phyloP scores from a whole-genome alignment of 2,888 invertebrate species.

The Melitaea athalia region DNA sequence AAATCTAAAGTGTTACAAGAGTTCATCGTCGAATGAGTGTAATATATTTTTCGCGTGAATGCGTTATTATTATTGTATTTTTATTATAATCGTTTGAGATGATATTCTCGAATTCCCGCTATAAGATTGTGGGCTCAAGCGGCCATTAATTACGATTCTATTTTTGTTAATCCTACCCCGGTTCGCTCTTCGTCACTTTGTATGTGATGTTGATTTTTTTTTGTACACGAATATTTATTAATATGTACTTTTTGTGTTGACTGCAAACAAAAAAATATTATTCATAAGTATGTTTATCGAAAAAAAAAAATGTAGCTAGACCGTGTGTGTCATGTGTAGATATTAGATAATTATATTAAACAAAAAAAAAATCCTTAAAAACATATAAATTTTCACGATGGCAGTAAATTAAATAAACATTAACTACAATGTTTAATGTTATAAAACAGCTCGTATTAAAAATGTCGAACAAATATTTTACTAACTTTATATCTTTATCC shows the following conservation, averaged over 20 bases:
- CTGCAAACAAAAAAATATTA: constrained; percentile 16
- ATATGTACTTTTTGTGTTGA: constrained; percentile 1
- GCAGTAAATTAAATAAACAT: too few species aligned
- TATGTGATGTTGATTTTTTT: constrained; percentile 39
- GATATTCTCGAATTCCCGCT: constrained; percentile 27
- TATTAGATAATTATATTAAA: too few species aligned
- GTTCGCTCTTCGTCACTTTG: constrained; percentile 64
- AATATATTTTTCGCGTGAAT: background rate
- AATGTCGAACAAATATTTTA: too few species aligned
- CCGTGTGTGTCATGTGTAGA: too few species aligned
- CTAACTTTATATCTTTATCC: too few species aligned
- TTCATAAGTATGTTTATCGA: too few species aligned
- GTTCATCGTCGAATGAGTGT: background rate
- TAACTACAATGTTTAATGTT: too few species aligned
- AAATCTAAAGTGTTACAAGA: background rate
- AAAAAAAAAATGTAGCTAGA: too few species aligned
- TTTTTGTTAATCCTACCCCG: constrained; percentile 76
- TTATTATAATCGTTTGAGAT: constrained; percentile 17
- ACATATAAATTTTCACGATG: too few species aligned
- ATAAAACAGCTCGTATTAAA: too few species aligned
- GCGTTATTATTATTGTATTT: constrained; percentile 5
- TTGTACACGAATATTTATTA: constrained; percentile 14
- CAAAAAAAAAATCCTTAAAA: too few species aligned
- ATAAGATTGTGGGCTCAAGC: constrained; percentile 56
- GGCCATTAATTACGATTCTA: constrained; percentile 73